Base-by-base conservation (phyloP, 2,797 vertebrate genomes). In the Intellagama lesueurii region DNA sequence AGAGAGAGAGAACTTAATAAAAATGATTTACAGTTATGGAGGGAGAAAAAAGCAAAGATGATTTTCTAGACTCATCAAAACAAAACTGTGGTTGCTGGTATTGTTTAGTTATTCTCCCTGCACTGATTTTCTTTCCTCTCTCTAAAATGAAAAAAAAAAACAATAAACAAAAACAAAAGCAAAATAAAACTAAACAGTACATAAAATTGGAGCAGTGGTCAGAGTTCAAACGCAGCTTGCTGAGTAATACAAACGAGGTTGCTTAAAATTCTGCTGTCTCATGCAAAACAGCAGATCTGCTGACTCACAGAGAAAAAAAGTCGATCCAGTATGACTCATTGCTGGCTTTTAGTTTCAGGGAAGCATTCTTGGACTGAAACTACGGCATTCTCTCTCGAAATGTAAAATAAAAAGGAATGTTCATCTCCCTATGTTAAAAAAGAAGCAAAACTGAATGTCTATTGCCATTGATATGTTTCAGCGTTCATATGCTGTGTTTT, bases 261-360 rank as follows among this genome's bases (percentile, higher is more conserved):
- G 84, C 83, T 95, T 76, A 86, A 83, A 90, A 92, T 93, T 95
- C 92, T 94, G 93, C 90, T 94, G 91, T 95, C 85, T 92, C 0
- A 90, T n/a, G 0, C 90, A 88, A 94, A 88, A 92, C 3, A 79
- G 52, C 75, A 64, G 28, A 56, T 92, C 91, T 93, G 92, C 91
- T 94, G 92, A 95, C 85, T 92, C 0, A 85, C 70, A 0, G 91
- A 11, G 35, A 40, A 81, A 92, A 78, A 90, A 28, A 93, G 40
- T 77, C 92, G 83, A 56, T 9, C 35, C 68, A 89, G 73, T 80
- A 68, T 95, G 93, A 96, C 89, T 95, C 93, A 91, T 90, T 66
- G 90, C 91, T 88, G 92, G 26, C 85, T 56, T 91, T 68, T 91
- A 52, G 89, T 90, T 87, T 76, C 73, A 83, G 91, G 91, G 93